Evolutionary conservation across 2,888 invertebrate genomes (phyloP), one percentile per base, ranked within the genome.

Genomic region (Mimumesa dahlbomi): DNA sequence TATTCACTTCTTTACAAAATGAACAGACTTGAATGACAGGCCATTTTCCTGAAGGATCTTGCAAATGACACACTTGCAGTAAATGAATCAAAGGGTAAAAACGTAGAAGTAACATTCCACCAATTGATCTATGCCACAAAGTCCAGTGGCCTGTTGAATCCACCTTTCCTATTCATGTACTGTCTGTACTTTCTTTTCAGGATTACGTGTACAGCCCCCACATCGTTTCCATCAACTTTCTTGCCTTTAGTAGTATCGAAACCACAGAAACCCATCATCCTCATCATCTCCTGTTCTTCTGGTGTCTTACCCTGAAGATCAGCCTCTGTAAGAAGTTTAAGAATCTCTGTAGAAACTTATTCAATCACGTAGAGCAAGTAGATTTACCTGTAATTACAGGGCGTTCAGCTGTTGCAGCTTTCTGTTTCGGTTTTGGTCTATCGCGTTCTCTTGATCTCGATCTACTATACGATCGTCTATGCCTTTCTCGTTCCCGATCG

Each of bases 101-200:
- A n/a, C n/a, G n/a, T n/a, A n/a, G n/a, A n/a, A n/a, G n/a, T n/a
- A n/a, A n/a, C n/a, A n/a, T n/a, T n/a, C n/a, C n/a, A n/a, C n/a
- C n/a, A n/a, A n/a, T n/a, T n/a, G n/a, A n/a, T n/a, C n/a, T 91
- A 97, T 77, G 97, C 97, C 76, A 98, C 97, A 91, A 98, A 98
- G 90, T 99, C 99, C 75, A 99, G 91, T 38, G 99, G 99, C 87
- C 99, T 92, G 90, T 99, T 99, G 90, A 99, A 99, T 58, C 99
- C 99, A 73, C 99, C 99, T 90, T 98, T 97, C 72, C 99, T 93
- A 90, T 99, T 99, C 99, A 99, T 99, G 89, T 99, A 99, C 91
- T 99, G 99, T 83, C 98, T 94, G 90, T 98, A 98, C 91, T 98
- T 97, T 83, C 99, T 92, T 91, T 98, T 98, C 68, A 98, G 92